Base-by-base conservation (phyloP, 2,797 vertebrate species). In the Myotis pilosus region DNA sequence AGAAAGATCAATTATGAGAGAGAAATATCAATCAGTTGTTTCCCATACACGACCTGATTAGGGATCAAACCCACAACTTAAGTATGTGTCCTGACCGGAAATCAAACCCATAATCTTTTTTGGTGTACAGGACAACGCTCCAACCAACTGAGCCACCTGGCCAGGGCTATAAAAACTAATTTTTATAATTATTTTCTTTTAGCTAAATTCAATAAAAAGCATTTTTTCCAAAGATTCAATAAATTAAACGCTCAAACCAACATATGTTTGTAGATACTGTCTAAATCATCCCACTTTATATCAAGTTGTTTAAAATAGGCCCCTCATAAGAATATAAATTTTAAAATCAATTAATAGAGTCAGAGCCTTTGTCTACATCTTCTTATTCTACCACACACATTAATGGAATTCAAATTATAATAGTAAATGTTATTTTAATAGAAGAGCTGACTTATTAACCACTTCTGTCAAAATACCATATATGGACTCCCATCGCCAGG, bases 381-480 rank as follows among this genome's bases (percentile, higher is more conserved):
- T 90, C 41, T 69, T 91, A 95, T 38, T 89, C 22, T 76, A 82
- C 75, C 75, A 96, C 89, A 95, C 68, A 92, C 71, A 95, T 88
- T 91, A 96, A 74, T 79, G 68, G 47, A 93, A 85, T 36, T 87
- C 69, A 74, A 94, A 93, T 94, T 91, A 84, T 93, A 92, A 91
- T 28, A 94, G 78, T 88, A 96, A 97, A 91, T 94, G 57, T 92
- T 94, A 92, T 93, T 91, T 89, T 96, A 96, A 93, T 28, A 91
- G 82, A 95, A 93, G 72, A 95, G 89, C 57, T 91, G 69, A 93
- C 60, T 92, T 93, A 94, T 72, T 91, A 95, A 66, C 47, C 91
- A 92, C 92, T 64, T 93, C 83, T 94, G 79, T 94, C 92, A 51
- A 86, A 90, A 88, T 60, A 88, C 95, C 94, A 93, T 64, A 94